Percentiles rank a stretch among this genome's conserved stretches.
Evolutionary conservation across 2,797 vertebrate genomes (phyloP).

Genomic region (Onychomys leucogaster): DNA sequence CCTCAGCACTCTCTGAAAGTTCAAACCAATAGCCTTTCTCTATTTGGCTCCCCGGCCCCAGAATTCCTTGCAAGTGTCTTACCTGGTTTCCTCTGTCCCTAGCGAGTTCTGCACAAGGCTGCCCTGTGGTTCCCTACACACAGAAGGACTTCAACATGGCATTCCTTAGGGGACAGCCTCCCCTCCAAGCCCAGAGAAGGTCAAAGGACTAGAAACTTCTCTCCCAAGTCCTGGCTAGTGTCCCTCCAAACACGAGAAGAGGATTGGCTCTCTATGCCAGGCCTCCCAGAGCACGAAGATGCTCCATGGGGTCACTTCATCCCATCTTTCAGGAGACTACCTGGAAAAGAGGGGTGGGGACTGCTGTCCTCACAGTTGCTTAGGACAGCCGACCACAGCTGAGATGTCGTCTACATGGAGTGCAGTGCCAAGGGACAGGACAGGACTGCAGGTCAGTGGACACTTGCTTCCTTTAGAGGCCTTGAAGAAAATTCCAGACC

Average conservation of each 20-base stretch:
- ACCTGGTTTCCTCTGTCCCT: not conserved
- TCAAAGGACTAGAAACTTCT: not conserved
- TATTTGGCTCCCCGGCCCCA: not conserved
- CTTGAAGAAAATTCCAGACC: not conserved
- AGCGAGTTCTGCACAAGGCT: not conserved
- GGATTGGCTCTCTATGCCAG: too few relatives aligned
- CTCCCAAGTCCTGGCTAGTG: not conserved
- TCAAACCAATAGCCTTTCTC: conserved; percentile 42
- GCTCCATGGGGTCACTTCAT: not conserved
- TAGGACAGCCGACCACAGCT: not conserved
- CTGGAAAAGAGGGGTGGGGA: not conserved
- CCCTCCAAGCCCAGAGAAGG: not conserved
- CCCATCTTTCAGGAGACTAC: not conserved
- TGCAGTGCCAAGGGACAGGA: not conserved
- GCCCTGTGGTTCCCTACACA: too few relatives aligned
- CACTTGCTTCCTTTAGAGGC: not conserved
- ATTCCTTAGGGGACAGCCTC: not conserved
- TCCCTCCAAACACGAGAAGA: not conserved
- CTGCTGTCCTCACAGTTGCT: not conserved
- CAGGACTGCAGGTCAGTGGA: not conserved
- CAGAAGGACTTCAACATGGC: not conserved
- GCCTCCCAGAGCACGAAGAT: not conserved
- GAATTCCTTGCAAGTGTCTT: not conserved
- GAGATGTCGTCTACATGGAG: not conserved
- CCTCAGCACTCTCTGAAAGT: conserved; percentile 17